Evolutionary conservation across 2,797 vertebrate species (phyloP), one percentile per base, ranked within the genome.

Genomic region (Hypotaenidia philippensis): DNA sequence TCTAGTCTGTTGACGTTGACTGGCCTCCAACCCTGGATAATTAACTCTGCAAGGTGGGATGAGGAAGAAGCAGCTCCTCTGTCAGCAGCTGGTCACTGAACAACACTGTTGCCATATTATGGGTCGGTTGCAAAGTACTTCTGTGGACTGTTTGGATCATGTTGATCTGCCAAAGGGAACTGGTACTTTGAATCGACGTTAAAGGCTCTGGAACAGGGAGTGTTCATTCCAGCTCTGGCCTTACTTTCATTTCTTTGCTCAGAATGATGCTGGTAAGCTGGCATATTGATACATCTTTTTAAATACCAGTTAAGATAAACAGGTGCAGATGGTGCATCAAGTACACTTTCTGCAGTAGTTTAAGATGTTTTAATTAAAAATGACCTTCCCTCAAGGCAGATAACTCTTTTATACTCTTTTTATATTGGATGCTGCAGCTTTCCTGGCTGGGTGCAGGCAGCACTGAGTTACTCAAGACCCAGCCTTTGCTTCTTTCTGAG

Each of bases 1-100:
- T 94, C 81, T 94, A 99, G 99, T 99, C 99, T 25, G 99, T 99
- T 52, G 99, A 99, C 13, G 98, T 99, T 93, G 99, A 99, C 96
- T 99, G 99, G 99, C 99, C 99, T 53, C 99, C 99, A 36, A 72
- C 98, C 65, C 96, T 99, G 82, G 98, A 98, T 31, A 98, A 99
- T 91, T 99, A 95, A 87, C 72, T 71, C 36, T 53, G 86, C 87
- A 87, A 84, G 76, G 3, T 32, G 75, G 79, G 66, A 96, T 5
- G 17, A 76, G 22, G 76, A 90, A 87, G 41, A 60, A 91, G 70
- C 71, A 57, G 50, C 72, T 47, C 9, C n/a, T 8, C 20, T 26
- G 34, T n/a, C 87, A 76, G 76, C 69, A 80, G 78, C 66, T 77
- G 80, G 38, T 79, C 69, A 40, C 75, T 40, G 83, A 76, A 56